phyloP scores from a whole-genome alignment of 2,888 invertebrate species.

The Glaucopsyche alexis region DNA sequence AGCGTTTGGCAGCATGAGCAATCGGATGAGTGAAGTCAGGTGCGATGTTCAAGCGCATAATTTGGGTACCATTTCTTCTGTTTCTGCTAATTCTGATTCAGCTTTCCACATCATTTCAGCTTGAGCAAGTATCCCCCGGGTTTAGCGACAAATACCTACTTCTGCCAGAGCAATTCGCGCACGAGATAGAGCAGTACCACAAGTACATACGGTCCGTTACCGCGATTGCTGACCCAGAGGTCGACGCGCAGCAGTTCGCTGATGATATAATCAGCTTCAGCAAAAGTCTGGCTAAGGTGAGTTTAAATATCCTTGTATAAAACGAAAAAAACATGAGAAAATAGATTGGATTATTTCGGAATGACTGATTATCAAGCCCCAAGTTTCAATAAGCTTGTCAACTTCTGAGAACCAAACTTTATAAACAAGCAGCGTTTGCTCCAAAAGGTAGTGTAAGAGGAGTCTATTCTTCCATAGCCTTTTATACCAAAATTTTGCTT shows the following conservation, averaged over 20 bases:
- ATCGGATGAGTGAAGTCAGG: too few relatives aligned
- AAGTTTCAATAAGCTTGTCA: too few relatives aligned
- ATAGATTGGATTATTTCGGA: too few relatives aligned
- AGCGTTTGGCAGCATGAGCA: too few relatives aligned
- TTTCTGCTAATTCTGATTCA: not conserved
- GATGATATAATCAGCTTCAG: conserved; percentile 81
- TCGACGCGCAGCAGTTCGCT: conserved; percentile 74
- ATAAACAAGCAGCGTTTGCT: too few relatives aligned
- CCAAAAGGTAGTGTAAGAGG: too few relatives aligned
- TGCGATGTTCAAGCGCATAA: not conserved
- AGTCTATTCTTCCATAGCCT: too few relatives aligned
- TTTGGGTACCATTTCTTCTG: not conserved
- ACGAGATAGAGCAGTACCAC: conserved; percentile 81
- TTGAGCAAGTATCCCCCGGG: conserved; percentile 83
- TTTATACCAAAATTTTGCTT: too few relatives aligned
- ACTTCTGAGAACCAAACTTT: too few relatives aligned
- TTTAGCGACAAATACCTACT: conserved; percentile 84
- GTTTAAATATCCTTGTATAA: conserved; percentile 29
- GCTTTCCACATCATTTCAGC: conserved; percentile 53
- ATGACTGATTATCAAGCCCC: too few relatives aligned
- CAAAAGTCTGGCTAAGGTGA: conserved; percentile 81
- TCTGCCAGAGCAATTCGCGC: conserved; percentile 79
- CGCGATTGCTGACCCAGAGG: conserved; percentile 64
- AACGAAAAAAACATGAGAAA: too few relatives aligned
- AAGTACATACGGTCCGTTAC: conserved; percentile 81